A percentile compares a stretch with the other conserved stretches of the same genome.
These are phyloP conservation scores for Zosterops lateralis DNA, from an alignment of 2,113 vertebrate species.

Conservation along the genomic window DNA sequence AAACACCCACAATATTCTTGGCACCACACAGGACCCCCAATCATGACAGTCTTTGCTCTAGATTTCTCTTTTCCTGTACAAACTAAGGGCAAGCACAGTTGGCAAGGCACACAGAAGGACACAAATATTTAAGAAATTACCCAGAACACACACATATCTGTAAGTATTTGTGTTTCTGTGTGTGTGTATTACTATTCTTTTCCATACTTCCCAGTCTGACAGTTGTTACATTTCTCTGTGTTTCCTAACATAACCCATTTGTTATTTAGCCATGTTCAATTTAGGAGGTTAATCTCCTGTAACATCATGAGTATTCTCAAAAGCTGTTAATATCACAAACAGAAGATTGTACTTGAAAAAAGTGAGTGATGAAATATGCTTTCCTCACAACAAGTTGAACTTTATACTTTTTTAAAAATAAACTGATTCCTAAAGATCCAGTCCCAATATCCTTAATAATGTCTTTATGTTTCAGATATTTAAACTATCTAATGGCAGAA, in stretches of 20 bases:
- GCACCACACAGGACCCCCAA: neutral
- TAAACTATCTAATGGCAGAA: neutral
- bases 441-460: neutral
- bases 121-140: neutral
- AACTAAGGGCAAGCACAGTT: neutral
- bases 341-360: neutral
- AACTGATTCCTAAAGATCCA: neutral
- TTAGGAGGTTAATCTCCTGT: neutral
- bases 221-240: neutral
- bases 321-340: conserved; percentile 21
- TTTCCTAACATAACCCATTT: neutral
- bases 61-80: neutral
- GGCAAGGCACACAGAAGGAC: neutral
- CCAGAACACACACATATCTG: neutral
- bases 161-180: neutral
- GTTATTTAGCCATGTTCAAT: neutral
- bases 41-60: neutral
- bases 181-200: neutral
- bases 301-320: neutral
- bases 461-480: neutral
- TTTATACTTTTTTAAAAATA: neutral
- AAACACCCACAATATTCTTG: neutral
- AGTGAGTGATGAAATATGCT: neutral
- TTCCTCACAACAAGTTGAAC: neutral
- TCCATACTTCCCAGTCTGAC: neutral